These are phyloP conservation scores for Liasis olivaceus DNA, from an alignment of 2,797 vertebrate species.

Conservation along the genomic window DNA sequence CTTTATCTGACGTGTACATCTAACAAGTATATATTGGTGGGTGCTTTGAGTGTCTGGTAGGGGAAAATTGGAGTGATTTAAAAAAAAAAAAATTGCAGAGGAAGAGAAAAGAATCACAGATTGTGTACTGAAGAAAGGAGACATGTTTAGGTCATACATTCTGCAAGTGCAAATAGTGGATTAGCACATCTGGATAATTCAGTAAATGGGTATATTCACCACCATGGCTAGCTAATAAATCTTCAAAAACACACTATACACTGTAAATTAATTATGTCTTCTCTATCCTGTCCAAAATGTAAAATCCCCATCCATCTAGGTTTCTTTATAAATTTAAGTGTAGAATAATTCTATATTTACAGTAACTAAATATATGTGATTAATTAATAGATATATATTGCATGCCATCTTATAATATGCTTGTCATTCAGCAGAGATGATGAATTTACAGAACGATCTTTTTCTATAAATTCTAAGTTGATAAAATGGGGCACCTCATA, in stretches of 20 bases:
- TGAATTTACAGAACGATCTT: conserved; percentile 25
- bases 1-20: background rate
- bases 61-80: too few relatives aligned
- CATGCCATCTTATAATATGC: conserved; percentile 38
- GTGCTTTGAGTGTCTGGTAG: background rate
- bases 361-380: conserved; percentile 61
- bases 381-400: conserved; percentile 55
- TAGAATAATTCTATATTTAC: background rate
- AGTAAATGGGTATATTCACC: conserved; percentile 32
- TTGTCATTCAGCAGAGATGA: conserved; percentile 37
- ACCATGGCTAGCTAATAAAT: conserved; percentile 48
- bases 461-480: conserved; percentile 23
- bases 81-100: background rate
- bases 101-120: background rate
- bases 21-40: background rate
- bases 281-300: conserved; percentile 47
- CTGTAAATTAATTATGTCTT: conserved; percentile 50
- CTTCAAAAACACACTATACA: conserved; percentile 46
- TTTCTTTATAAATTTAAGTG: background rate
- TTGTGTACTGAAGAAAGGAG: background rate
- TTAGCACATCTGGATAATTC: conserved; percentile 39
- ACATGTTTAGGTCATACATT: background rate
- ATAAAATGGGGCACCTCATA: background rate
- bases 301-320: conserved; percentile 44
- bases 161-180: conserved; percentile 27